Conservation (phyloP, 2,888 invertebrate genomes). For the Diadegma fenestrale region DNA sequence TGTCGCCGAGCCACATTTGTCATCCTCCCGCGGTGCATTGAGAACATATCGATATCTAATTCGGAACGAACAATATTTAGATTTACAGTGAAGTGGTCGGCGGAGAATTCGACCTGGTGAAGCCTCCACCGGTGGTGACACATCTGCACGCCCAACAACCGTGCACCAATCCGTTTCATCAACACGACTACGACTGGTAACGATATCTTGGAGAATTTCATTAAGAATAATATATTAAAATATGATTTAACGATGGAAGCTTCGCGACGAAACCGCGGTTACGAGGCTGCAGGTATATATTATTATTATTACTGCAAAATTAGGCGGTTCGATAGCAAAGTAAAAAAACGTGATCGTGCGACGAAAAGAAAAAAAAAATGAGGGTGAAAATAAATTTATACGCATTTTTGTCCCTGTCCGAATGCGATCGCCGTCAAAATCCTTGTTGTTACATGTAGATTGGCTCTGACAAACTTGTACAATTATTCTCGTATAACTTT, state of each 20-base stretch:
- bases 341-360: neutral
- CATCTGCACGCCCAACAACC: conserved; percentile 84
- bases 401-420: conserved; percentile 18
- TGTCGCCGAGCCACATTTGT: too few relatives aligned
- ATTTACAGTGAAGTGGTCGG: conserved; percentile 81
- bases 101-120: conserved; percentile 77
- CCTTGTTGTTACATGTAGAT: conserved; percentile 14
- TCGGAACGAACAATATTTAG: conserved; percentile 67
- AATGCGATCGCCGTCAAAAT: conserved; percentile 9
- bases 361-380: neutral
- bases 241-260: conserved; percentile 31
- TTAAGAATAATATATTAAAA: conserved; percentile 42
- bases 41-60: neutral
- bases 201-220: conserved; percentile 62
- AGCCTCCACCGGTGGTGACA: conserved; percentile 80
- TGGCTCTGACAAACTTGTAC: too few relatives aligned
- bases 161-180: conserved; percentile 82
- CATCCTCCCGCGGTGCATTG: neutral
- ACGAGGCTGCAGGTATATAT: neutral
- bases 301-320: conserved; percentile 17
- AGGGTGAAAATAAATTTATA: conserved; percentile 13
- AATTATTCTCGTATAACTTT: too few relatives aligned
- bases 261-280: conserved; percentile 1
- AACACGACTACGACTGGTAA: conserved; percentile 84
- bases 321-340: conserved; percentile 29